phyloP scores from a whole-genome alignment of 2,113 vertebrate genomes.

The Malurus cyaneus region DNA sequence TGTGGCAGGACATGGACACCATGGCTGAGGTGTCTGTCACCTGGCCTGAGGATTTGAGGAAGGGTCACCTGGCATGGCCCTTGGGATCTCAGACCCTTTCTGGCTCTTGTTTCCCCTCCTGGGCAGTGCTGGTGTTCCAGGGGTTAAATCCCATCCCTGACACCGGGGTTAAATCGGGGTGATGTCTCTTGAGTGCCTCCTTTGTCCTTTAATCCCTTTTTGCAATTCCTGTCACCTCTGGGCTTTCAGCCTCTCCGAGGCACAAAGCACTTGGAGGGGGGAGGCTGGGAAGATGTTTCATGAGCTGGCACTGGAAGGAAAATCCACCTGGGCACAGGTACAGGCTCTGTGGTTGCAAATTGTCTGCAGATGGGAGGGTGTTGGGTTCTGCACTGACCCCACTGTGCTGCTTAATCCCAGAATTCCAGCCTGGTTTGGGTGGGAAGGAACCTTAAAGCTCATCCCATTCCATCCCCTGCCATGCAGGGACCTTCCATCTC shows the following conservation, averaged over 20 bases:
- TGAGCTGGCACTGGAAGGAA: neutral
- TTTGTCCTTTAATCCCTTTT: conserved; percentile 12
- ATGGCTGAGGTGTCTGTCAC: neutral
- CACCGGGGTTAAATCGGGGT: neutral
- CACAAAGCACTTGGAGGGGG: neutral
- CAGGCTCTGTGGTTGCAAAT: fast-evolving
- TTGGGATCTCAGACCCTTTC: neutral
- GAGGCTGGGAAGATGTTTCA: neutral
- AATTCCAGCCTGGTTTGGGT: neutral
- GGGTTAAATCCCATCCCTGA: neutral
- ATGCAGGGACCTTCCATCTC: neutral
- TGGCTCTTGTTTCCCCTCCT: neutral
- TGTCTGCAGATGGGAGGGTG: fast-evolving
- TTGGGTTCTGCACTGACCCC: neutral
- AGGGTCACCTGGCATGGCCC: neutral
- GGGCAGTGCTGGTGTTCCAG: neutral
- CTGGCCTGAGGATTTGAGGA: too few species aligned
- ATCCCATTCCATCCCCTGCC: neutral
- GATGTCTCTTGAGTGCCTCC: neutral
- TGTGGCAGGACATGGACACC: neutral
- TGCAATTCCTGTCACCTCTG: neutral
- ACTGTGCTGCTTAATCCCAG: neutral
- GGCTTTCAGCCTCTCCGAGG: neutral
- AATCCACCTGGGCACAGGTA: neutral
- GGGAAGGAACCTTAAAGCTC: neutral